Evolutionary conservation across 2,113 vertebrate species (phyloP), one percentile per base, ranked within the genome.

Genomic region (Pseudolaguvia tuberculata): DNA sequence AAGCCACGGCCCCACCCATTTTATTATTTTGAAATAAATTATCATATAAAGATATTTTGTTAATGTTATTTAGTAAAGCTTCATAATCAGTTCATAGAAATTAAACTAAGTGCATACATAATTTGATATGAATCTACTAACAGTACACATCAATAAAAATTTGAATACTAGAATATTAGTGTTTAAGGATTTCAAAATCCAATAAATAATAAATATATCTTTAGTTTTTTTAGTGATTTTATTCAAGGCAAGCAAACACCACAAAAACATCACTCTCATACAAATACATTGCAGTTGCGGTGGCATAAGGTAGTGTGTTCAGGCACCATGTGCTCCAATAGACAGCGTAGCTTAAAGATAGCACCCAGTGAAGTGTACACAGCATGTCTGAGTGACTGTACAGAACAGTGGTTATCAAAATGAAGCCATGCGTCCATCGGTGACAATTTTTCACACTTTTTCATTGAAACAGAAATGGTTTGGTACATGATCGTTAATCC

Each of bases 251-350:
- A 94, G 93, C 93, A 90, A 88, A 94, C 87, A 90, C 90, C 91
- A 94, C 90, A 92, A 94, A 90, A 92, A 95, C 91, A 80, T 91
- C 92, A 88, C 92, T 92, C 92, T 92, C 92, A 92, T 91, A 91
- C 91, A 92, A 90, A 89, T 87, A 89, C 91, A 80, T 74, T 78
- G 83, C 79, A 76, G 77, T 79, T 72, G 63, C 45, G 27, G 63
- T 74, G 80, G 85, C 48, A 81, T 81, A 67, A 61, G 48, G 61
- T 72, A 70, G 67, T 39, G 39, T 83, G 18, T 79, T 35, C 78
- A 80, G 63, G 78, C 80, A 74, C 72, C 45, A 78, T 83, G 66
- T 82, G 88, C 85, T 89, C 82, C 88, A 87, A 85, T 87, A 86
- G 87, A 91, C 89, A 93, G 87, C 89, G 90, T 88, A 86, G 59